Base-by-base conservation (phyloP, 2,888 invertebrate genomes). In the Pseudolycoriella hygida region DNA sequence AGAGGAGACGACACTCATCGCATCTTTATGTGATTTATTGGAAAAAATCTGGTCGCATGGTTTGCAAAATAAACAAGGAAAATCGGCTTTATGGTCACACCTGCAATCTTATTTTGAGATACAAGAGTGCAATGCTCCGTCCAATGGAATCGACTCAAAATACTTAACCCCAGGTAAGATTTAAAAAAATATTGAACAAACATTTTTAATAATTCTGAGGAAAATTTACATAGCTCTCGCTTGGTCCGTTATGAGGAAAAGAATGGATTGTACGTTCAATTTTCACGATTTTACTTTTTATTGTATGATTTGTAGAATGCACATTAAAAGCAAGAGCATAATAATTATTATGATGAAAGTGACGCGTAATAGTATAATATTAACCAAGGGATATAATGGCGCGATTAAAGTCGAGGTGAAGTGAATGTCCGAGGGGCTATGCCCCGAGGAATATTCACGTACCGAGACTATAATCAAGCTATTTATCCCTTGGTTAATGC, bases 41-140 rank as follows among this genome's bases (percentile, higher is more conserved):
- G 98, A 98, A 67, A 74, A 97, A 52, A 84, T 97, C 19, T 98
- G 97, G 97, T 88, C 92, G 1, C 97, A 98, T 59, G 98, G 97
- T 0, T 68, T 96, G 44, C 92, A 92, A 53, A 84, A 82, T 49
- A 97, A 96, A 64, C 83, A 92, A 68, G 94, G 96, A 8, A 97
- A 96, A 67, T 96, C 96, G 1, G 92, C 96, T 0, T 69, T 98
- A 4, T 98, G 98, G 98, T 84, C 89, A 48, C 94, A 96, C 66
- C 72, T 97, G 46, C 76, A 82, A 14, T 83, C 85, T 58, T 96
- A 86, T 60, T 84, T 93, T 57, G 89, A 92, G 57, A 60, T 80
- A 54, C 84, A 84, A 58, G 84, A 86, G 55, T 68, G 71, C 51
- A 71, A 69, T 53, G 69, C 66, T 53, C 68, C 67, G 11, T 64